These are phyloP conservation scores for Mamestra brassicae DNA, from an alignment of 2,888 invertebrate genomes.

Conservation along the genomic window DNA sequence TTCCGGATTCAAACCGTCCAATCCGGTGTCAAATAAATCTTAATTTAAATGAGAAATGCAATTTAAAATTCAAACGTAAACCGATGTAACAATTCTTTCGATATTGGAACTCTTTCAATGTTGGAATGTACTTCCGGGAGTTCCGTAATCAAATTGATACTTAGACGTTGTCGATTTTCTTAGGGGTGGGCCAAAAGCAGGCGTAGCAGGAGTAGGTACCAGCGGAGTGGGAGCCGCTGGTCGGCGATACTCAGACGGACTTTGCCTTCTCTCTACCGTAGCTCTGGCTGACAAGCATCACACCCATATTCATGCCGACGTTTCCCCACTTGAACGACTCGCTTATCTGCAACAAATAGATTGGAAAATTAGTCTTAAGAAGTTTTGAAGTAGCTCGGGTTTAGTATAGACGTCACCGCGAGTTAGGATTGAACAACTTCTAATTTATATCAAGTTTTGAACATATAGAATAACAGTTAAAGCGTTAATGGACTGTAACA, in stretches of 20 bases:
- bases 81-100: slow-evolving; percentile 58
- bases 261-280: slow-evolving; percentile 84
- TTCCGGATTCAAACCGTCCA: slow-evolving; percentile 44
- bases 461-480: slow-evolving; percentile 37
- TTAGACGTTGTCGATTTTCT: slow-evolving; percentile 84
- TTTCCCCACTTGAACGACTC: slow-evolving; percentile 94
- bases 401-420: slow-evolving; percentile 54
- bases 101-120: slow-evolving; percentile 59
- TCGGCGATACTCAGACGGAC: slow-evolving; percentile 85
- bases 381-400: not conserved
- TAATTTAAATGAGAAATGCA: slow-evolving; percentile 68
- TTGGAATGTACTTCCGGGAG: slow-evolving; percentile 41
- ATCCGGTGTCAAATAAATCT: slow-evolving; percentile 50
- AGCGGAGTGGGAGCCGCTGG: slow-evolving; percentile 82
- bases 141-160: slow-evolving; percentile 60
- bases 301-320: slow-evolving; percentile 93
- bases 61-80: slow-evolving; percentile 62
- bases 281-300: slow-evolving; percentile 91
- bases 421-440: slow-evolving; percentile 28
- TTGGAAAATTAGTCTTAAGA: slow-evolving; percentile 50
- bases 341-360: slow-evolving; percentile 92
- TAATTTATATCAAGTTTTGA: slow-evolving; percentile 9
- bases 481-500: slow-evolving; percentile 45
- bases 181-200: slow-evolving; percentile 83
- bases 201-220: slow-evolving; percentile 82